Base-by-base conservation (phyloP, 2,797 vertebrate genomes). In the Falco naumanni region DNA sequence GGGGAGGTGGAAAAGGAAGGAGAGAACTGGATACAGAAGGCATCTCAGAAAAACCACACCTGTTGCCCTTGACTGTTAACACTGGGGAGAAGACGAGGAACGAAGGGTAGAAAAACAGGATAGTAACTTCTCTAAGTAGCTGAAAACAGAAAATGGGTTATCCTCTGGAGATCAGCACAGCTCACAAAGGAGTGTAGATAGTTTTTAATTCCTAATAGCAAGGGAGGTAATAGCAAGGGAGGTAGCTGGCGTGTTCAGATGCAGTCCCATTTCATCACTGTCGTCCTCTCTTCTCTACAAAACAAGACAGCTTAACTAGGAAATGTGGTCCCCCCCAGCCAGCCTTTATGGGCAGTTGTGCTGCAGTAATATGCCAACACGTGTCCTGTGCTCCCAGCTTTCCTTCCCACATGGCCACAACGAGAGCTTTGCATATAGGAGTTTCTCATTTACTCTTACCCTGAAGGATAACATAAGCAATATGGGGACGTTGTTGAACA, bases 291-390 rank as follows among this genome's bases (percentile, higher is more conserved):
- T 81, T 59, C 60, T 86, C 68, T 12, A 7, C 84, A 26, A 70
- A 89, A 45, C 25, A 25, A 21, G 51, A 33, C 57, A 43, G 47
- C 41, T 84, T 51, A 59, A 33, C 16, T 37, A 0, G 1, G 72
- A 70, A 84, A 39, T 0, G 0, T 57, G 21, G 17, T 65, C 13
- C 48, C 45, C 50, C 19, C 29, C 0, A 0, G 14, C 43, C 84
- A 69, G 1, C 31, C 19, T 74, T 64, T 37, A 65, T 0, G 1
- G 79, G 82, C 83, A 56, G 78, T 95, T 76, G 45, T 83, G 48
- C 48, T 78, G 59, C 70, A n/a, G 69, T 51, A 54, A n/a, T 84
- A 21, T 11, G 26, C 61, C 54, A 47, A 50, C 83, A 59, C 33
- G 45, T 34, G 78, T 86, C 61, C 51, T 76, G 25, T 43, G 43